Evolutionary conservation across 2,797 vertebrate genomes (phyloP).

Genomic region (Sylvia borin): DNA sequence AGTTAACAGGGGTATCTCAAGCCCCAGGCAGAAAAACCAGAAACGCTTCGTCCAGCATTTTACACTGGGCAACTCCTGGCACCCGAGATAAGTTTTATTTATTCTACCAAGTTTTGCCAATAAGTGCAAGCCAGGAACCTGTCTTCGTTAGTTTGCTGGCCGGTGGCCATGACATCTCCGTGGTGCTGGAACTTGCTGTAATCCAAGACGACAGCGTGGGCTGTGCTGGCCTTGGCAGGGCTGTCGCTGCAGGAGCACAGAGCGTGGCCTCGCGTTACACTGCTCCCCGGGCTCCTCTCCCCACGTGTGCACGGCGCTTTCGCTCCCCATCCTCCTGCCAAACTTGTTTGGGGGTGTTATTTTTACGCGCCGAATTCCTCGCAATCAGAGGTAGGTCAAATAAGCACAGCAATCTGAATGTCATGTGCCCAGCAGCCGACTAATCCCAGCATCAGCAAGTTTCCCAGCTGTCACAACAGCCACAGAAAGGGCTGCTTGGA

Average conservation of each 20-base stretch:
- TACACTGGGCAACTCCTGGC: neutral
- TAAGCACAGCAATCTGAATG: constrained; percentile 24
- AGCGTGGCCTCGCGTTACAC: neutral
- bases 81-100: neutral
- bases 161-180: neutral
- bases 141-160: neutral
- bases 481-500: neutral
- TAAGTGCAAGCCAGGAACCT: constrained; percentile 46
- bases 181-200: neutral
- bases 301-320: neutral
- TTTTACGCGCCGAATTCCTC: constrained; percentile 60
- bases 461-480: constrained; percentile 36
- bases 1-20: neutral
- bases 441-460: constrained; percentile 49
- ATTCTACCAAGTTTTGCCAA: constrained; percentile 40
- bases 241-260: neutral
- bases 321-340: neutral
- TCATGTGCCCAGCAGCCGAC: constrained; percentile 41
- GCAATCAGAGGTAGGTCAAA: constrained; percentile 61
- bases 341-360: constrained; percentile 47
- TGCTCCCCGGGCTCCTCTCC: neutral
- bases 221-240: neutral
- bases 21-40: neutral
- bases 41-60: neutral
- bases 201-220: neutral